Evolutionary conservation across 1,140 invertebrate species (phyloP).

Genomic region (Centruroides vittatus): DNA sequence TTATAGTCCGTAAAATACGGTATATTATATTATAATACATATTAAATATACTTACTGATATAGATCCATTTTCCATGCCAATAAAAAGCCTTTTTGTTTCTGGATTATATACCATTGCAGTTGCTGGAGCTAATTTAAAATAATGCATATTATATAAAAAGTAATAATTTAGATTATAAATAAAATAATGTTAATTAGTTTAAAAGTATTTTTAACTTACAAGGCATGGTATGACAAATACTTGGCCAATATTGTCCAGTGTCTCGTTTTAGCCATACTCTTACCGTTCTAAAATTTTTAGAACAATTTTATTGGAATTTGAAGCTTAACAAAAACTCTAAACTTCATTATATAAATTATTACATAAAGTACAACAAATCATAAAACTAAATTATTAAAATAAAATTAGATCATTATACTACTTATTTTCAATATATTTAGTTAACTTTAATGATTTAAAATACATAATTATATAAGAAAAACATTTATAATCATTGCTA

Average conservation of each 20-base stretch:
- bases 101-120: slow-evolving; percentile 63
- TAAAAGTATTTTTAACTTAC: slow-evolving; percentile 23
- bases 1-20: no score
- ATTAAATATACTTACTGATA: slow-evolving; percentile 40
- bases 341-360: no score
- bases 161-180: neutral
- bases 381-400: no score
- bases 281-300: slow-evolving; percentile 58
- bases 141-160: neutral
- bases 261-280: slow-evolving; percentile 93
- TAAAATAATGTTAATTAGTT: neutral
- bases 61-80: slow-evolving; percentile 88
- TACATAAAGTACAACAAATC: no score
- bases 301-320: no score
- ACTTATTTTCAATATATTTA: no score
- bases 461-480: no score
- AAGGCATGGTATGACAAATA: slow-evolving; percentile 87
- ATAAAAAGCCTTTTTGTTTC: slow-evolving; percentile 79
- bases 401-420: no score
- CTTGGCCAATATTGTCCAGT: slow-evolving; percentile 99
- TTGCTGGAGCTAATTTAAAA: slow-evolving; percentile 38
- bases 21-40: no score
- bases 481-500: no score
- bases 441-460: no score
- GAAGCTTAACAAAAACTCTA: no score